Conservation (phyloP, 35 echinoderm and acorn worm species). For the Anneissia japonica region DNA sequence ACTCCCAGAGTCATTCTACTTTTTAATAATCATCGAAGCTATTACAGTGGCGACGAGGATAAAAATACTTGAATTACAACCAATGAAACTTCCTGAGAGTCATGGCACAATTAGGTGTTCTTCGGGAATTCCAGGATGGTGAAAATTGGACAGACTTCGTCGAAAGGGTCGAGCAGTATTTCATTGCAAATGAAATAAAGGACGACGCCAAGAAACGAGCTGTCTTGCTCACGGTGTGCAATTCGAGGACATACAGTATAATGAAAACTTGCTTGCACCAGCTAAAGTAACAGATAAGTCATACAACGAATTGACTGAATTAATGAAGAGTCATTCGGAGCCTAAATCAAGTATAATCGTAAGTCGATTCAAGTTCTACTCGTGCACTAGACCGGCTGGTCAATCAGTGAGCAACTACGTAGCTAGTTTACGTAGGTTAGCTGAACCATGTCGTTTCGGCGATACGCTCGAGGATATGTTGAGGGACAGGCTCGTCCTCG, state of each 20-base stretch:
- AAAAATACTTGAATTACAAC: too few species aligned
- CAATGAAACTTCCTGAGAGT: too few species aligned
- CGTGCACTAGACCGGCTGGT: constrained; percentile 4
- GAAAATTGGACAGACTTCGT: constrained; percentile 15
- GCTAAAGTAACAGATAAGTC: constrained; percentile 28
- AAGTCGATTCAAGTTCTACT: constrained; percentile 54
- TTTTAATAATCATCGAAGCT: too few species aligned
- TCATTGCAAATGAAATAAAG: constrained; percentile 1
- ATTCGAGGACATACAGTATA: neutral
- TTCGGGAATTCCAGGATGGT: neutral
- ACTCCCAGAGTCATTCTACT: too few species aligned
- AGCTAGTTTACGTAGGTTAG: constrained; percentile 25
- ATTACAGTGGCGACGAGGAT: too few species aligned
- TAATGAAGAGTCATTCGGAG: constrained; percentile 43
- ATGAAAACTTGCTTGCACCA: constrained; percentile 26
- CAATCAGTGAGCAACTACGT: constrained; percentile 41
- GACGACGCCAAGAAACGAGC: constrained; percentile 6
- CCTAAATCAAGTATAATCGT: constrained; percentile 43
- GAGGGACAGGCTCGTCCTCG: constrained; percentile 41
- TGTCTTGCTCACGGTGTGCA: neutral
- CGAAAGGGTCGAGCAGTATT: constrained; percentile 8
- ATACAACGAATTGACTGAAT: constrained; percentile 22
- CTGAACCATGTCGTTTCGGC: constrained; percentile 47
- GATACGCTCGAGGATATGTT: constrained; percentile 28
- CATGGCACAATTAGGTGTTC: constrained; percentile 1